A percentile compares a stretch with the other conserved stretches of the same genome.
Evolutionary conservation across 2,888 invertebrate genomes (phyloP).

Genomic region (Hirtodrosophila alboralis): DNA sequence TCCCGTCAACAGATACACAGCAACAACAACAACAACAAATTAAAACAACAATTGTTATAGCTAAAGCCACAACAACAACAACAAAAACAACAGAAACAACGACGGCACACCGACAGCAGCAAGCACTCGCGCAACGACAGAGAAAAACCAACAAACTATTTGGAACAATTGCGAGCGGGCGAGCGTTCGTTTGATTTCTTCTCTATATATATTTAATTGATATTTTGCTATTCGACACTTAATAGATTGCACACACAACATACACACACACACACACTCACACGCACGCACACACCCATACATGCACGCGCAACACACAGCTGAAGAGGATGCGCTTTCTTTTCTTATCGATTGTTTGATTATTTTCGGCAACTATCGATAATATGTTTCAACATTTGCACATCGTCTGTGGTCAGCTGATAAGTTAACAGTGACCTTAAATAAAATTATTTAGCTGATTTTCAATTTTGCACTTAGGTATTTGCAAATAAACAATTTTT

Average conservation of each 20-base stretch:
- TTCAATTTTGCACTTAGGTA: fast-evolving
- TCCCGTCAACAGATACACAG: slow-evolving; percentile 65
- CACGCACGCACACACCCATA: slow-evolving; percentile 14
- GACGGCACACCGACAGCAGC: slow-evolving; percentile 10
- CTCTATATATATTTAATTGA: slow-evolving; percentile 58
- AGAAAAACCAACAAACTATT: slow-evolving; percentile 22
- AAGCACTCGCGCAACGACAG: slow-evolving; percentile 8
- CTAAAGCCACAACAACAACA: slow-evolving; percentile 19
- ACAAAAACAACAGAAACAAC: slow-evolving; percentile 11
- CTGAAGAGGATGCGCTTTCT: slow-evolving; percentile 45
- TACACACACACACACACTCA: slow-evolving; percentile 20
- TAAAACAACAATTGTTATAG: slow-evolving; percentile 15
- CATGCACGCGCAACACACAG: slow-evolving; percentile 37
- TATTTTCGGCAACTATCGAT: slow-evolving; percentile 25
- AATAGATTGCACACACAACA: slow-evolving; percentile 55
- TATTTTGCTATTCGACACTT: slow-evolving; percentile 59
- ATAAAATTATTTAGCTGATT: not conserved
- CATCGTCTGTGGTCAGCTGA: slow-evolving; percentile 14
- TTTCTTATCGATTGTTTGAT: slow-evolving; percentile 31
- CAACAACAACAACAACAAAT: slow-evolving; percentile 45
- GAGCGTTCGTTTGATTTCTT: slow-evolving; percentile 51
- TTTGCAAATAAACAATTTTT: too few species aligned
- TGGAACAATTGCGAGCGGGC: slow-evolving; percentile 27
- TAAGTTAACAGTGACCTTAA: not conserved
- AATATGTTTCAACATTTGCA: not conserved